Evolutionary conservation across 2,888 invertebrate species (phyloP).

Genomic region (Bimastos eiseni): DNA sequence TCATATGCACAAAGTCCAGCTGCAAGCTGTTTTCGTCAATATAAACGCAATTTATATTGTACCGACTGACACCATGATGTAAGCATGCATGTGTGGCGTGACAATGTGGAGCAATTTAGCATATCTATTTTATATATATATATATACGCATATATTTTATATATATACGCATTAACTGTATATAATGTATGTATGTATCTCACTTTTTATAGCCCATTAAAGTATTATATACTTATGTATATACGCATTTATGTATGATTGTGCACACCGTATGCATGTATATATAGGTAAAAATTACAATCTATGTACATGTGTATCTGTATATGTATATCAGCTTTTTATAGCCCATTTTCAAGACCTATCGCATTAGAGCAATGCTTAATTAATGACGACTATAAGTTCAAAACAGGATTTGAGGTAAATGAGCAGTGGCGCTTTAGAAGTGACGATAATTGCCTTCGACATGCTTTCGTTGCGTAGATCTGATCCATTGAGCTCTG

Average conservation of each 20-base stretch:
- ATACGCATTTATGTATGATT: not conserved
- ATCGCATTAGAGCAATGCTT: too few relatives aligned
- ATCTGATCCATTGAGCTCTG: not conserved
- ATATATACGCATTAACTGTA: too few relatives aligned
- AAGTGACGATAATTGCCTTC: not conserved
- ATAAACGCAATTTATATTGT: not conserved
- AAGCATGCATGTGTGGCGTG: too few relatives aligned
- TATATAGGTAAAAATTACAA: too few relatives aligned
- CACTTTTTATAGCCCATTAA: too few relatives aligned
- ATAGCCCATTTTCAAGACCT: not conserved
- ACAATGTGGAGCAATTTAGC: too few relatives aligned
- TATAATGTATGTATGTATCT: too few relatives aligned
- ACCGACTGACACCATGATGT: not conserved
- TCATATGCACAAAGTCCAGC: not conserved
- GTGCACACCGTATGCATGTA: not conserved
- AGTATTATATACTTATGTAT: too few relatives aligned
- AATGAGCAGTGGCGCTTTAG: not conserved
- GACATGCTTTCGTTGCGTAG: not conserved
- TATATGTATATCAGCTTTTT: not conserved
- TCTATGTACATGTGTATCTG: not conserved
- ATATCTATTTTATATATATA: too few relatives aligned
- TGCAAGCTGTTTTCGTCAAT: not conserved
- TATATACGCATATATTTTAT: too few relatives aligned
- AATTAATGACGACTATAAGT: too few relatives aligned
- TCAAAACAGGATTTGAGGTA: too few relatives aligned